Evolutionary conservation across 2,113 vertebrate genomes (phyloP).

Genomic region (Cyanoramphus novaezelandiae): DNA sequence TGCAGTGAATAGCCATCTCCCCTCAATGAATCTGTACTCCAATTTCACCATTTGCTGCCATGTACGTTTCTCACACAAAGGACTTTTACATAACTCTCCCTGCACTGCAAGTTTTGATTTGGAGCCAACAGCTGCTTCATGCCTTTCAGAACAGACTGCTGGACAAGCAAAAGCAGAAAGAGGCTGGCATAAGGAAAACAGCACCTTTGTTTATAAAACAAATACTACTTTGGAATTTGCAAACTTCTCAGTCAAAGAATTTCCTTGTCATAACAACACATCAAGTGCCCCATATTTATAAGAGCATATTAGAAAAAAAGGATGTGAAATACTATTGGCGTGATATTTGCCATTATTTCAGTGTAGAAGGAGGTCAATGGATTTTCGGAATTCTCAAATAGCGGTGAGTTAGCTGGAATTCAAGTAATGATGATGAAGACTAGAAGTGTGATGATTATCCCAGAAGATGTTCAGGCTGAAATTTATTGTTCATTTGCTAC

Average conservation of each 20-base stretch:
- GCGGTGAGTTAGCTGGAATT: neutral
- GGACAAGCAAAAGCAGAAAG: constrained; percentile 58
- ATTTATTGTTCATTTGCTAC: constrained; percentile 18
- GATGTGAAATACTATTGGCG: neutral
- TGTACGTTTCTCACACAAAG: constrained; percentile 66
- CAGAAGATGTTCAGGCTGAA: constrained; percentile 13
- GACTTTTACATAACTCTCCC: constrained; percentile 68
- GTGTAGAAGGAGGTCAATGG: neutral
- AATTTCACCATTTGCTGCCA: constrained; percentile 18
- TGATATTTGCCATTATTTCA: neutral
- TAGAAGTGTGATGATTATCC: neutral
- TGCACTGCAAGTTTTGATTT: constrained; percentile 52
- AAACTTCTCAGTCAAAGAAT: constrained; percentile 48
- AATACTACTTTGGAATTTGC: constrained; percentile 49
- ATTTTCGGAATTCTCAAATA: neutral
- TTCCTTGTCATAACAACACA: constrained; percentile 56
- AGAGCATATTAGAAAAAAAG: neutral
- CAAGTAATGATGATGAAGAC: neutral
- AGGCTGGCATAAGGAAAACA: constrained; percentile 46
- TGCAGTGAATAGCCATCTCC: constrained; percentile 13
- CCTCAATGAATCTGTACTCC: constrained; percentile 21
- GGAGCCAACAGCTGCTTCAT: constrained; percentile 73
- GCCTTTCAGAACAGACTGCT: constrained; percentile 63
- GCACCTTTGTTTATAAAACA: constrained; percentile 51
- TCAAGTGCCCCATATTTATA: constrained; percentile 30